Conservation (phyloP, 35 echinoderm and acorn worm species). For the Apostichopus japonicus region DNA sequence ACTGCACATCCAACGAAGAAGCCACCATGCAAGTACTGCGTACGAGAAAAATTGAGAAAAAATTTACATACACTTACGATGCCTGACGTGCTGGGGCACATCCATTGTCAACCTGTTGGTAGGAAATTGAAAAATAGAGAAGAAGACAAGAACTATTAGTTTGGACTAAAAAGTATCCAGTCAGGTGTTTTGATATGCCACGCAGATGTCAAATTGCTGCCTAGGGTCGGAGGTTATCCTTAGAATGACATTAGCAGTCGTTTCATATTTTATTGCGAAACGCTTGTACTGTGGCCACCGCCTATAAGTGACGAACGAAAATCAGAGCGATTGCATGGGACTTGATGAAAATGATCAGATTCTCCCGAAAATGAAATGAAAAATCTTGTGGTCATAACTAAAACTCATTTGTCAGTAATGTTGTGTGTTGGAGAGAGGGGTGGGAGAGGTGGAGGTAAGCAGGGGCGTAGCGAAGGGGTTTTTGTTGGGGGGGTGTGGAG, state of each 20-base stretch:
- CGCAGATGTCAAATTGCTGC: background rate
- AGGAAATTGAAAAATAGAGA: background rate
- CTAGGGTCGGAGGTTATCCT: background rate
- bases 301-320: no score
- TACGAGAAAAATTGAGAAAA: constrained; percentile 59
- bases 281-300: no score
- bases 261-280: background rate
- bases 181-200: background rate
- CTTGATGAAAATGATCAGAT: no score
- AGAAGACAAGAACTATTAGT: background rate
- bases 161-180: background rate
- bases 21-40: constrained; percentile 57
- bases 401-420: no score
- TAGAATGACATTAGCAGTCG: background rate
- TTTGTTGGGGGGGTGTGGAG: no score
- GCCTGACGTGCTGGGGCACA: constrained; percentile 85
- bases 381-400: no score
- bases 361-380: no score
- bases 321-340: no score
- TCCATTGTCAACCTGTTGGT: constrained; percentile 68
- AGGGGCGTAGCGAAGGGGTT: no score
- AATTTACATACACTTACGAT: constrained; percentile 99
- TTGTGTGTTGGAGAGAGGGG: no score
- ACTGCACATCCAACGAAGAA: constrained; percentile 41
- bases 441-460: no score